These are phyloP conservation scores for Nesidiocoris tenuis DNA, from an alignment of 2,888 invertebrate species.

Conservation along the genomic window DNA sequence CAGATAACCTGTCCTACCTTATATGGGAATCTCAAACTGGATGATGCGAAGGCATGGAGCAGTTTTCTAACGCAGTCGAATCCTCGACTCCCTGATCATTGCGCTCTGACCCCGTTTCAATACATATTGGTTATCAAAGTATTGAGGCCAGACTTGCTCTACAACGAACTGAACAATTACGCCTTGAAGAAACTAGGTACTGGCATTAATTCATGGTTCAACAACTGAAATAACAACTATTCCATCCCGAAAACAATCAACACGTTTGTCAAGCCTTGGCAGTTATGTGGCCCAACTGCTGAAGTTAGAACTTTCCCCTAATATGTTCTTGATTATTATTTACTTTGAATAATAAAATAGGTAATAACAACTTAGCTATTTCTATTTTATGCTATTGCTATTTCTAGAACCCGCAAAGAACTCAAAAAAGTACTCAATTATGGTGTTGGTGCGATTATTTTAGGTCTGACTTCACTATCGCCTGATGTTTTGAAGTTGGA, in stretches of 20 bases:
- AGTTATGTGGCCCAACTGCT: too few species aligned
- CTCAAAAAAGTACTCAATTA: too few species aligned
- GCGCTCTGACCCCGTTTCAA: slow-evolving; percentile 70
- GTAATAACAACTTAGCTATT: too few species aligned
- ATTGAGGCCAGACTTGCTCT: slow-evolving; percentile 78
- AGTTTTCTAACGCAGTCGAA: slow-evolving; percentile 66
- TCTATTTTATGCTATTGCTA: too few species aligned
- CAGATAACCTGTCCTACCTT: slow-evolving; percentile 53
- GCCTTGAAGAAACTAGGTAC: slow-evolving; percentile 43
- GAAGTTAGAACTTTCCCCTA: neutral
- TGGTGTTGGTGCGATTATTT: too few species aligned
- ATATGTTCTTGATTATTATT: too few species aligned
- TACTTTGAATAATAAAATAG: too few species aligned
- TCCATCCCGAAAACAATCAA: too few species aligned
- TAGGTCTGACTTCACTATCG: slow-evolving; percentile 60
- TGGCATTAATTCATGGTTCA: too few species aligned
- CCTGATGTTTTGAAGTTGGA: slow-evolving; percentile 62
- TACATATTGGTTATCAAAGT: slow-evolving; percentile 76
- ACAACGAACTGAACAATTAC: slow-evolving; percentile 72
- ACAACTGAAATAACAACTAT: too few species aligned
- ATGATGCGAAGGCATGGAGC: slow-evolving; percentile 66
- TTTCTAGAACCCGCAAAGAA: too few species aligned
- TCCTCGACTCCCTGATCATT: slow-evolving; percentile 53
- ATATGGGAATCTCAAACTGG: slow-evolving; percentile 63
- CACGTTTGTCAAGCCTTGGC: too few species aligned